Evolutionary conservation across 1,140 invertebrate genomes (phyloP).

Genomic region (Archegozetes longisetosus): DNA sequence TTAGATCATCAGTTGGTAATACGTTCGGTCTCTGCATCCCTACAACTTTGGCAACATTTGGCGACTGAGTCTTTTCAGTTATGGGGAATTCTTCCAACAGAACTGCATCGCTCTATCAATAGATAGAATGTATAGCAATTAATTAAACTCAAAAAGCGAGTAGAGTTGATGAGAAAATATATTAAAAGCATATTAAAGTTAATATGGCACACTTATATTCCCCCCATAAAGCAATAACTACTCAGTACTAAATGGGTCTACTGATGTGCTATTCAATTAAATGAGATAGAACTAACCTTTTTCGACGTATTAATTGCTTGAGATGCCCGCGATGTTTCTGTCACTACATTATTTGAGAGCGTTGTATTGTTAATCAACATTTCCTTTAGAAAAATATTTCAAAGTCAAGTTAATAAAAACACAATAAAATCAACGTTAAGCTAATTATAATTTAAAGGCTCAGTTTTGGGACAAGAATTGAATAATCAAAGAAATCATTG

Average conservation of each 20-base stretch:
- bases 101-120: neutral
- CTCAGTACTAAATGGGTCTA: neutral
- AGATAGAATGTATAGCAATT: neutral
- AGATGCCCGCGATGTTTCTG: neutral
- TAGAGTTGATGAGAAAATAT: neutral
- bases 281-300: neutral
- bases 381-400: neutral
- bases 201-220: neutral
- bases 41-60: neutral
- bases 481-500: neutral
- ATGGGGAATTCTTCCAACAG: neutral
- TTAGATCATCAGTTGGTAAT: slow-evolving; percentile 65
- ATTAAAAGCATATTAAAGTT: neutral
- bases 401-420: neutral
- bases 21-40: slow-evolving; percentile 24
- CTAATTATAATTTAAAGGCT: neutral
- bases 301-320: neutral
- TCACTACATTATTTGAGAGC: neutral
- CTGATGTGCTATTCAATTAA: neutral
- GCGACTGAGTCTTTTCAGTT: neutral
- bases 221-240: neutral
- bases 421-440: neutral
- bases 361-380: neutral
- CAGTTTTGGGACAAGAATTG: neutral
- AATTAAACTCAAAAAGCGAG: neutral